Percentiles rank a stretch among this genome's conserved stretches.
Conservation (phyloP, 2,113 vertebrate genomes). For the Mugil cephalus region DNA sequence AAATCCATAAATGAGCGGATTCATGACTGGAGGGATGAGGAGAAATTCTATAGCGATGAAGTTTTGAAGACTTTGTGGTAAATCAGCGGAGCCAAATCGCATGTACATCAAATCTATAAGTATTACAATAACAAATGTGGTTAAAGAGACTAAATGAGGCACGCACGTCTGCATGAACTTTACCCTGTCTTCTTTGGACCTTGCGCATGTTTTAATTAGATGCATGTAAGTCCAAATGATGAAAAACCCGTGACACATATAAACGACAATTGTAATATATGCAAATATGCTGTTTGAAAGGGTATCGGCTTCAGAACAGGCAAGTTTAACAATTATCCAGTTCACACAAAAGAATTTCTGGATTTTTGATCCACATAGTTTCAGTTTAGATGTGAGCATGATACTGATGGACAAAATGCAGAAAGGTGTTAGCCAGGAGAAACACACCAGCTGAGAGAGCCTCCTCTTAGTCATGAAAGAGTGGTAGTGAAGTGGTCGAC, state of each 20-base stretch:
- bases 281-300: constrained; percentile 16
- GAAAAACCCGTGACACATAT: constrained; percentile 13
- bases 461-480: background rate
- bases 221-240: constrained; percentile 34
- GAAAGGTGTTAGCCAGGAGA: constrained; percentile 12
- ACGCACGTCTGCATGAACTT: constrained; percentile 58
- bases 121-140: background rate
- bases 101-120: constrained; percentile 53
- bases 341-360: constrained; percentile 46
- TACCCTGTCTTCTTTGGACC: constrained; percentile 28
- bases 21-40: constrained; percentile 44
- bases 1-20: constrained; percentile 44
- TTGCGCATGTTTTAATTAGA: constrained; percentile 31
- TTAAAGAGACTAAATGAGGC: constrained; percentile 45
- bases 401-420: background rate
- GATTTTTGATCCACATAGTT: constrained; percentile 50
- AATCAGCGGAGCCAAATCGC: constrained; percentile 25
- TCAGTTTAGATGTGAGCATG: background rate
- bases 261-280: constrained; percentile 45
- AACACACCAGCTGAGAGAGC: background rate
- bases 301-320: constrained; percentile 12
- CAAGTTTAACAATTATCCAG: constrained; percentile 16
- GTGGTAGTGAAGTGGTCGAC: background rate
- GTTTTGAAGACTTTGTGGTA: constrained; percentile 13
- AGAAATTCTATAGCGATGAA: constrained; percentile 54